Percentiles rank a stretch among this genome's conserved stretches.
These are phyloP conservation scores for Drosophila ananassae DNA, from an alignment of 1,140 invertebrate species.

Conservation along the genomic window DNA sequence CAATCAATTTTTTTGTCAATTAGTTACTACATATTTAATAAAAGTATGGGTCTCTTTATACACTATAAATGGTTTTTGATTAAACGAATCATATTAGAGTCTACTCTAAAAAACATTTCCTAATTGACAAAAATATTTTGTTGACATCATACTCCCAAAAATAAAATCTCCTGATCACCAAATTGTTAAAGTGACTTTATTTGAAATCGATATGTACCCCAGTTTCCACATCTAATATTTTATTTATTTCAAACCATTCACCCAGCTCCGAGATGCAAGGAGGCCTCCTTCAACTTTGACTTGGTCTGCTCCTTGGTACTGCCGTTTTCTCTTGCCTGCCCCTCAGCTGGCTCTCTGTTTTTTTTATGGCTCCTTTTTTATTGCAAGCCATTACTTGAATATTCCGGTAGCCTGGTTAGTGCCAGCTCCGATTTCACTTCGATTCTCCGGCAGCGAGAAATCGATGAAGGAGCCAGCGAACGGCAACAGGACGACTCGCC, in stretches of 20 bases:
- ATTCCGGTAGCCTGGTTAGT: conserved; percentile 44
- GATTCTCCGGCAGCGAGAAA: conserved; percentile 13
- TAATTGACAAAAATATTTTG: background rate
- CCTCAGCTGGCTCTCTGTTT: conserved; percentile 29
- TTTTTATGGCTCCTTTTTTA: conserved; percentile 63
- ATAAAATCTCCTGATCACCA: background rate
- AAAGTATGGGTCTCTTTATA: background rate
- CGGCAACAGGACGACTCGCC: conserved; percentile 8
- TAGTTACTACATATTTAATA: background rate
- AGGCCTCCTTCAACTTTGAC: conserved; percentile 50
- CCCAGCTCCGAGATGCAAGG: conserved; percentile 22
- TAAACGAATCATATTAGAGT: no score
- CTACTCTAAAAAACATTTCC: background rate
- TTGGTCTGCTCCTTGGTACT: conserved; percentile 22
- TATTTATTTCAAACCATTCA: conserved; percentile 65
- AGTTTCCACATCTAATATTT: conserved; percentile 46
- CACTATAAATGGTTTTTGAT: background rate
- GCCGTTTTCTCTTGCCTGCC: background rate
- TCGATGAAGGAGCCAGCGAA: conserved; percentile 21
- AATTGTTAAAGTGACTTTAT: conserved; percentile 14
- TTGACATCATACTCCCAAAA: background rate
- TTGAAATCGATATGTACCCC: conserved; percentile 35
- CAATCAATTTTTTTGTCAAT: background rate
- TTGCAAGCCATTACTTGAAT: conserved; percentile 53
- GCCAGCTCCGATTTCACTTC: conserved; percentile 40